phyloP scores from a whole-genome alignment of 53 echinoderm and acorn worm genomes.

The Holothuria scabra region DNA sequence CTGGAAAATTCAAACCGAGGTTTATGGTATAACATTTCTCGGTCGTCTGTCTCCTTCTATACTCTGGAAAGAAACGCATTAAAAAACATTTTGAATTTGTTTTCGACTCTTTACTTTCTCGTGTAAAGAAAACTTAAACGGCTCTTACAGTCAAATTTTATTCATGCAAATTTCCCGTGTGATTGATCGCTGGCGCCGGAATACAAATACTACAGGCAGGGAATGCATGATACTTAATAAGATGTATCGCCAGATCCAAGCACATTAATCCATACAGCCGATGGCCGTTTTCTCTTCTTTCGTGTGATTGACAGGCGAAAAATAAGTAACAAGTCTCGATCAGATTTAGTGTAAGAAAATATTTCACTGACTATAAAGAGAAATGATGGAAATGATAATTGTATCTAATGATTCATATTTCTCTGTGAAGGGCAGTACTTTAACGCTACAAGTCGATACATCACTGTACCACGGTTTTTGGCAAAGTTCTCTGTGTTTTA shows the following conservation, averaged over 20 bases:
- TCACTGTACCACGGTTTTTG: too few species aligned
- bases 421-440: too few species aligned
- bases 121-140: neutral
- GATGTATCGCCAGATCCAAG: neutral
- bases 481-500: too few species aligned
- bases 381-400: too few species aligned
- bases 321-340: constrained; percentile 16
- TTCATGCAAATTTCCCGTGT: constrained; percentile 32
- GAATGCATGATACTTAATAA: constrained; percentile 32
- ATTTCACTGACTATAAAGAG: neutral
- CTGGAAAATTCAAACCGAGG: too few species aligned
- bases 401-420: too few species aligned
- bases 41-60: too few species aligned
- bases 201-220: constrained; percentile 2
- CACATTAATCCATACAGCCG: constrained; percentile 11
- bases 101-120: too few species aligned
- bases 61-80: too few species aligned
- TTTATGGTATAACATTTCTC: too few species aligned
- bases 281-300: constrained; percentile 29
- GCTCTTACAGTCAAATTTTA: constrained; percentile 29
- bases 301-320: constrained; percentile 16
- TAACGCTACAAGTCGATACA: too few species aligned
- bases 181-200: constrained; percentile 41
- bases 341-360: constrained; percentile 26
- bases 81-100: too few species aligned